Conservation (phyloP, 2,113 vertebrate genomes). For the Burhinus bistriatus region DNA sequence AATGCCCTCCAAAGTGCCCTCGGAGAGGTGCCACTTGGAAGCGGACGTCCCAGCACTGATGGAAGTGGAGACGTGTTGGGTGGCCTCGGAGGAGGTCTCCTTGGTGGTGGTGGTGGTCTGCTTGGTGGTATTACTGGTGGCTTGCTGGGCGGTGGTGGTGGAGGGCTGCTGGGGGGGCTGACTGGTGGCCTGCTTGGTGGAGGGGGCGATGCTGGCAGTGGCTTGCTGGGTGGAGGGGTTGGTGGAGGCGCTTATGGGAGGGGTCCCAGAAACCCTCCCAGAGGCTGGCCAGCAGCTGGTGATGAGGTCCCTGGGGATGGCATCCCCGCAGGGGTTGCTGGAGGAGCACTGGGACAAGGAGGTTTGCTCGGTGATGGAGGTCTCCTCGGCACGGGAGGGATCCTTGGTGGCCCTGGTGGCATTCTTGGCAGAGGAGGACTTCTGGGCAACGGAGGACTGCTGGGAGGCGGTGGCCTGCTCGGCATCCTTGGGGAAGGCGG, state of each 20-base stretch:
- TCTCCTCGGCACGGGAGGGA: not conserved
- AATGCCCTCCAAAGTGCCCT: not conserved
- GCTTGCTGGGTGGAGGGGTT: not conserved
- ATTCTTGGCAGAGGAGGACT: slow-evolving; percentile 60
- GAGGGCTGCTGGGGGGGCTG: not conserved
- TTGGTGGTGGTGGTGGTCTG: slow-evolving; percentile 19
- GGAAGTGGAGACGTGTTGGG: not conserved
- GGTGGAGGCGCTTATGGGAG: not conserved
- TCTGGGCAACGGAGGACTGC: slow-evolving; percentile 58
- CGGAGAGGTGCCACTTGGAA: slow-evolving; percentile 29
- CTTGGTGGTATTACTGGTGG: slow-evolving; percentile 49
- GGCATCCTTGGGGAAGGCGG: slow-evolving; percentile 64
- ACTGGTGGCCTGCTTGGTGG: not conserved
- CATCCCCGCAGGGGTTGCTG: not conserved
- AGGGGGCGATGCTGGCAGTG: not conserved
- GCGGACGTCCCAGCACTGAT: not conserved
- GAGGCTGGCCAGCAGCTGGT: not conserved
- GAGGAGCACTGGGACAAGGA: not conserved
- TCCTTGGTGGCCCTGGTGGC: slow-evolving; percentile 33
- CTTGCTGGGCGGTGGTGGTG: slow-evolving; percentile 13
- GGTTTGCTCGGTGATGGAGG: slow-evolving; percentile 40
- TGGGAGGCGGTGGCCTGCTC: slow-evolving; percentile 60
- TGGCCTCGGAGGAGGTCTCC: not conserved
- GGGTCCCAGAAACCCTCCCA: not conserved
- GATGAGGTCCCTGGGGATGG: not conserved